Evolutionary conservation across 2,888 invertebrate genomes (phyloP).

Genomic region (Drosophila ustulata): DNA sequence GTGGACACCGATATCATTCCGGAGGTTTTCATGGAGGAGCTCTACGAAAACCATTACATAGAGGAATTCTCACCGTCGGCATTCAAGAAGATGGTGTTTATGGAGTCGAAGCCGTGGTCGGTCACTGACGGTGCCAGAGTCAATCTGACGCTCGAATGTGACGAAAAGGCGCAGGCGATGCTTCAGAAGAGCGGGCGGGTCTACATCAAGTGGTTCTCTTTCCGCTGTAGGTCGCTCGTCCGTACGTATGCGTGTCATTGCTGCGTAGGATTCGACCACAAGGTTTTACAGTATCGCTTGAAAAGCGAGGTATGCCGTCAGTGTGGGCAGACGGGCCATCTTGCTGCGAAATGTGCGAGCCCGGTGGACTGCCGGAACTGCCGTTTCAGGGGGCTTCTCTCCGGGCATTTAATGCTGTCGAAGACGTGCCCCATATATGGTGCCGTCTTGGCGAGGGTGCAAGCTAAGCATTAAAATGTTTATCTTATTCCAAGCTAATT

Average conservation of each 20-base stretch:
- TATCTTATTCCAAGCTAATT: slow-evolving; percentile 38
- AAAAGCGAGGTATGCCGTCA: slow-evolving; percentile 21
- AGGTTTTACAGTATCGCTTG: slow-evolving; percentile 24
- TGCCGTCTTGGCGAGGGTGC: too few relatives aligned
- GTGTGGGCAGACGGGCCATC: neutral
- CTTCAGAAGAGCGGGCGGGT: too few relatives aligned
- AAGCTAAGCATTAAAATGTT: neutral
- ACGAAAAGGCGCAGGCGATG: neutral
- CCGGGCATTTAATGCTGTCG: too few relatives aligned
- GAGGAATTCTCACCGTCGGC: neutral
- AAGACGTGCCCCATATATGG: too few relatives aligned
- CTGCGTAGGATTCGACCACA: slow-evolving; percentile 39
- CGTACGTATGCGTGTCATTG: slow-evolving; percentile 26
- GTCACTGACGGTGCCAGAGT: neutral
- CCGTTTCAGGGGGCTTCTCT: too few relatives aligned
- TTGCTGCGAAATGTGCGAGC: slow-evolving; percentile 7
- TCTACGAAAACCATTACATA: slow-evolving; percentile 17
- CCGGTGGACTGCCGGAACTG: too few relatives aligned
- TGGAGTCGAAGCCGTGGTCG: slow-evolving; percentile 29
- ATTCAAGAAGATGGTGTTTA: slow-evolving; percentile 14
- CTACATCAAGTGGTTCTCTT: too few relatives aligned
- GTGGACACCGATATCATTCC: too few relatives aligned
- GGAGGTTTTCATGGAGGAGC: too few relatives aligned
- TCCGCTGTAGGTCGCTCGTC: neutral
- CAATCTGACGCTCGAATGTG: slow-evolving; percentile 22